Evolutionary conservation across 2,888 invertebrate species (phyloP).

Genomic region (Dryocosmus kuriphilus): DNA sequence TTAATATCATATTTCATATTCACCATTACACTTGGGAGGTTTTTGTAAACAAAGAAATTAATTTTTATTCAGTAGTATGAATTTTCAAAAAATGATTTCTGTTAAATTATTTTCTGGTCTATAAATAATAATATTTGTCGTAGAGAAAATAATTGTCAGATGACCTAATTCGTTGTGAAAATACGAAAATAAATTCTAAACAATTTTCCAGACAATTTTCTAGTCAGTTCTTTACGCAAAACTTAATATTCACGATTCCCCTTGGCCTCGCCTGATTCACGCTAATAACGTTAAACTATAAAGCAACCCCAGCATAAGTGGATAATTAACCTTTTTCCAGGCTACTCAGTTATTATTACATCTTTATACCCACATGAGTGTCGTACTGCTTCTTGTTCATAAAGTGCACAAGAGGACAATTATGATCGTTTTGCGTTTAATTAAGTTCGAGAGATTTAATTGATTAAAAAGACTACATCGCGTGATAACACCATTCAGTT

Average conservation of each 20-base stretch:
- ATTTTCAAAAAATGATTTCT: no score
- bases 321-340: conserved; percentile 68
- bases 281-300: conserved; percentile 44
- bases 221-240: neutral
- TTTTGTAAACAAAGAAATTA: no score
- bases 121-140: no score
- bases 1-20: neutral
- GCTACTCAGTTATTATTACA: conserved; percentile 24
- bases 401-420: conserved; percentile 22
- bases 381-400: conserved; percentile 11
- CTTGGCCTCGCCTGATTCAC: neutral
- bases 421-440: conserved; percentile 56
- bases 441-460: conserved; percentile 46
- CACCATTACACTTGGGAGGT: no score
- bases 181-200: neutral
- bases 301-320: conserved; percentile 63
- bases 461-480: conserved; percentile 33
- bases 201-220: neutral
- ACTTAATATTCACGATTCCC: neutral
- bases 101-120: no score
- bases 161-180: neutral
- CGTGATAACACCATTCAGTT: conserved; percentile 28
- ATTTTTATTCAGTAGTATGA: no score
- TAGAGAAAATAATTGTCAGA: neutral
- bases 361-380: conserved; percentile 6